These are phyloP conservation scores for Setophaga kirtlandii DNA, from an alignment of 2,113 vertebrate genomes.

Conservation along the genomic window DNA sequence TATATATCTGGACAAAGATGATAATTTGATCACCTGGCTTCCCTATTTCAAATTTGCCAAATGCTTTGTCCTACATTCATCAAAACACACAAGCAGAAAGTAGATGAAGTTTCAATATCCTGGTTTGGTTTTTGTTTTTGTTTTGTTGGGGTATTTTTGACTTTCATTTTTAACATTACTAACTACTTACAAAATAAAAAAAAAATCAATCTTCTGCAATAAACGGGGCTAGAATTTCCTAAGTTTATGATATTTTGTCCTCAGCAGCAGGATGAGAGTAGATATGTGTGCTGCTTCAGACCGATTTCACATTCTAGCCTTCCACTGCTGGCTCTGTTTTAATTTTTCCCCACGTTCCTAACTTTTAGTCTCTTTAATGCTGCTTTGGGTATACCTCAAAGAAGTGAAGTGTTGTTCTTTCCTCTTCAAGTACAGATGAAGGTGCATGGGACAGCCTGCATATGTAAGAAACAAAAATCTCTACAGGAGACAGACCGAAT, in stretches of 20 bases:
- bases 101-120: neutral
- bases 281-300: neutral
- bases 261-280: neutral
- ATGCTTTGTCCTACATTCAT: neutral
- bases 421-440: neutral
- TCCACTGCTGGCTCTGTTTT: neutral
- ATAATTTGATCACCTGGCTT: conserved; percentile 44
- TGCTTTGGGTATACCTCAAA: neutral
- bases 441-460: neutral
- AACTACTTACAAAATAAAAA: neutral
- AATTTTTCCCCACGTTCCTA: neutral
- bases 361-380: neutral
- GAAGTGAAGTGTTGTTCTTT: neutral
- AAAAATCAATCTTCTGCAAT: neutral
- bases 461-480: neutral
- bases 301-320: neutral
- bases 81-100: neutral
- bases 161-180: neutral
- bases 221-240: neutral
- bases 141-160: neutral
- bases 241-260: neutral
- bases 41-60: neutral
- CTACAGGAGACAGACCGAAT: neutral
- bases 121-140: neutral
- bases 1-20: conserved; percentile 1